Evolutionary conservation across 2,113 vertebrate species (phyloP).

Genomic region (Nyctibius bracteatus): DNA sequence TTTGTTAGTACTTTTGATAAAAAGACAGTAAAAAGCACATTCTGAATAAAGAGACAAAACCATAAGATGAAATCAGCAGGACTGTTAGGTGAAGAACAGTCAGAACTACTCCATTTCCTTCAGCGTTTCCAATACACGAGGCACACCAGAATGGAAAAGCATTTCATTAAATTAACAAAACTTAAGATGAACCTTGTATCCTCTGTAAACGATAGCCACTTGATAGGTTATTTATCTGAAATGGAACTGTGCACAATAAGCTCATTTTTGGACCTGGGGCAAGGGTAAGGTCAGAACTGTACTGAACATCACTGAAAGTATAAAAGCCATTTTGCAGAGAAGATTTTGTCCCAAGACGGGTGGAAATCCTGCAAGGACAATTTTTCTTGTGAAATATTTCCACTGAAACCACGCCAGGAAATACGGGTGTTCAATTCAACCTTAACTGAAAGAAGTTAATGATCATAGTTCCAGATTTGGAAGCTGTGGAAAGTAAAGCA

Average conservation of each 20-base stretch:
- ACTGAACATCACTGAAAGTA: not conserved
- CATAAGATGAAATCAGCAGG: not conserved
- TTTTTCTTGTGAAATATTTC: not conserved
- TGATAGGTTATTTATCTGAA: not conserved
- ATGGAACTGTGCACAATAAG: not conserved
- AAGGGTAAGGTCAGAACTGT: fast-evolving
- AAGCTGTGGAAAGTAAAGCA: not conserved
- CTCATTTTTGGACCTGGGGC: not conserved
- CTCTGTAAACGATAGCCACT: fast-evolving
- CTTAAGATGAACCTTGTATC: not conserved
- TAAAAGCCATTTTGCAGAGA: not conserved
- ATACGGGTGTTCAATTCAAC: not conserved
- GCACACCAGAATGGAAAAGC: not conserved
- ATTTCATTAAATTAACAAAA: not conserved
- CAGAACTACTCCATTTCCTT: not conserved
- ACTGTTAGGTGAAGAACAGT: not conserved
- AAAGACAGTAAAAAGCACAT: not conserved
- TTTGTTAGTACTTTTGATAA: not conserved
- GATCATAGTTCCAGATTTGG: not conserved
- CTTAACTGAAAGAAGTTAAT: not conserved
- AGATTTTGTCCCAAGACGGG: not conserved
- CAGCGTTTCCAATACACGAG: fast-evolving
- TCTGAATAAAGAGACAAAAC: not conserved
- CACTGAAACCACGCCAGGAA: not conserved
- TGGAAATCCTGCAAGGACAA: not conserved